Evolutionary conservation across 2,797 vertebrate species (phyloP), one percentile per base, ranked within the genome.

Genomic region (Molossus molossus): DNA sequence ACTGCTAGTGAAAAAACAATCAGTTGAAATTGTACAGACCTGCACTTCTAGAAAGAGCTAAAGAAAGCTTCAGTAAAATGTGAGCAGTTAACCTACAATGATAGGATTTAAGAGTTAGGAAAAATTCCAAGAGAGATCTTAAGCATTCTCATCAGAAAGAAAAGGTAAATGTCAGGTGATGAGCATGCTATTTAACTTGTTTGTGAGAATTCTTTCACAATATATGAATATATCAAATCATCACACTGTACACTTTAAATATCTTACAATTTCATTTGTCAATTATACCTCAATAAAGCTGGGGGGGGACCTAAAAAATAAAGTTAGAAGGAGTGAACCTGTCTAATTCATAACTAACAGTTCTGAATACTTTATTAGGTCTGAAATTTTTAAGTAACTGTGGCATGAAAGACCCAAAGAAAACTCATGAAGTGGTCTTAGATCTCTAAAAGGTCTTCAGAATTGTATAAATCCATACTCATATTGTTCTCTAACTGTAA

Each of bases 261-360:
- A 45, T 45, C 40, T 45, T 45, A 45, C 40, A 45, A 45, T 45
- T 45, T 45, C 4, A 45, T 45, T 45, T 45, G 3, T 45, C 3
- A 45, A 45, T 45, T 45, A 45, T 45, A 45, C 40, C 40, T 45
- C 40, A 45, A 45, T 45, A 45, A 45, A 45, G 40, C 40, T 45
- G 40, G 40, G 40, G 40, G 40, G 40, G 6, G 6, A 4, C 40
- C 40, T 45, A 45, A 45, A 45, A 45, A 45, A 45, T 33, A 33
- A 33, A 92, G 62, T 85, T 92, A 86, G 69, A 95, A 94, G 58
- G 53, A 72, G 77, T 80, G 27, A 67, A 57, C 48, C 64, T 93
- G 45, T 87, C 48, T 90, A 90, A 90, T 88, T 95, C 62, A 90
- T 96, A 94, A 95, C 87, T 53, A 88, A 76, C 81, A 93, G 58